Evolutionary conservation across 2,888 invertebrate genomes (phyloP).

Genomic region (Hirtodrosophila confusa): DNA sequence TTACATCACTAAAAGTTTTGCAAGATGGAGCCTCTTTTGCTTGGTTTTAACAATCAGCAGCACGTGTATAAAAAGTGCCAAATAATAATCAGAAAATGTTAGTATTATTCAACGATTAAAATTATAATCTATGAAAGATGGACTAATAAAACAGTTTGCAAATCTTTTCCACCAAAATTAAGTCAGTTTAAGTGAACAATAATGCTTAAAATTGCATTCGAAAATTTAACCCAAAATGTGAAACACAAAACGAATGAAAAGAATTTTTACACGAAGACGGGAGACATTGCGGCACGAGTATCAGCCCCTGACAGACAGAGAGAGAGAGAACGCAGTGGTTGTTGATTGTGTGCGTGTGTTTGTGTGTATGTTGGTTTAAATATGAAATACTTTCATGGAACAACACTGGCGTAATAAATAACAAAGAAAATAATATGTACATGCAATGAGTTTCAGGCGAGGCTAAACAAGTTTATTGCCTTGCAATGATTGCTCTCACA

Average conservation of each 20-base stretch:
- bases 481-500: constrained; percentile 11
- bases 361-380: constrained; percentile 43
- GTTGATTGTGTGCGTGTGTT: constrained; percentile 46
- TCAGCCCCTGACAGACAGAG: constrained; percentile 48
- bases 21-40: constrained; percentile 84
- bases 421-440: constrained; percentile 36
- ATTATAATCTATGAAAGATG: constrained; percentile 43
- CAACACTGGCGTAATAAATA: constrained; percentile 38
- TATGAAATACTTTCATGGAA: constrained; percentile 32
- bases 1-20: constrained; percentile 80
- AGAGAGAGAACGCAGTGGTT: constrained; percentile 57
- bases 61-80: constrained; percentile 85
- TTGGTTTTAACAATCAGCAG: constrained; percentile 84
- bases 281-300: constrained; percentile 57
- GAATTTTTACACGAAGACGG: constrained; percentile 63
- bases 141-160: constrained; percentile 29
- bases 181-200: constrained; percentile 48
- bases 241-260: constrained; percentile 59
- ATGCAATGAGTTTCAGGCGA: constrained; percentile 23
- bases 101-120: constrained; percentile 75
- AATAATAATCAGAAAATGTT: constrained; percentile 84
- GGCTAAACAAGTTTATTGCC: constrained; percentile 44
- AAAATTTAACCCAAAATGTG: constrained; percentile 60
- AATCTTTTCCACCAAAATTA: constrained; percentile 45
- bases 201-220: constrained; percentile 41